These are phyloP conservation scores for Streptopelia turtur DNA, from an alignment of 2,797 vertebrate species.

Conservation along the genomic window DNA sequence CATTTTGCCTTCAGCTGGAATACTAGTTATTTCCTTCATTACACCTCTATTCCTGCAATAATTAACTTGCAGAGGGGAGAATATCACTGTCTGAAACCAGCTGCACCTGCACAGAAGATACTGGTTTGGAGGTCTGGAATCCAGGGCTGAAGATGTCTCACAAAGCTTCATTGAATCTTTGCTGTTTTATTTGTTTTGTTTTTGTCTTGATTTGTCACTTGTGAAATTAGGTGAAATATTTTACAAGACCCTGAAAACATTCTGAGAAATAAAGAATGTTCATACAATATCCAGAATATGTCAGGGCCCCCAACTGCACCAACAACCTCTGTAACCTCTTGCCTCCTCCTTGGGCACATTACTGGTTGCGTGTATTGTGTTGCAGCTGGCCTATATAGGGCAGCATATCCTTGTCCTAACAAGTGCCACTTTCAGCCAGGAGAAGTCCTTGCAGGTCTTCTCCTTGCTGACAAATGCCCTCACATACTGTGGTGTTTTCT, in stretches of 20 bases:
- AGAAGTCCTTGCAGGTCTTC: neutral
- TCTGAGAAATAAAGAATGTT: neutral
- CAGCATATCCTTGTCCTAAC: neutral
- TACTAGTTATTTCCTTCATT: neutral
- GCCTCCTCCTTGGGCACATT: neutral
- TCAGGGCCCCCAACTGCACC: neutral
- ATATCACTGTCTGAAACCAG: neutral
- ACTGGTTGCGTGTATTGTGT: rapidly evolving
- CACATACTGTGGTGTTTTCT: neutral
- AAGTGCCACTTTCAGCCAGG: neutral
- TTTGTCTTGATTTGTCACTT: neutral
- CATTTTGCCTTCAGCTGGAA: neutral
- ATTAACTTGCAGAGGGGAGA: neutral
- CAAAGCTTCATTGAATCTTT: neutral
- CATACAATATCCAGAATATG: neutral
- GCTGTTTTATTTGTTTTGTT: neutral
- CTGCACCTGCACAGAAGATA: neutral
- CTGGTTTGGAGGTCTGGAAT: neutral
- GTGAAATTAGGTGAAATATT: neutral
- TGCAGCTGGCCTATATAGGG: neutral
- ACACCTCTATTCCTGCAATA: neutral
- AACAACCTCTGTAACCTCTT: neutral
- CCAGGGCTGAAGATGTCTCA: neutral
- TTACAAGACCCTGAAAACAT: neutral
- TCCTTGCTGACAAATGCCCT: neutral